These are phyloP conservation scores for Hoplostethus mediterraneus DNA, from an alignment of 2,797 vertebrate species.

Conservation along the genomic window DNA sequence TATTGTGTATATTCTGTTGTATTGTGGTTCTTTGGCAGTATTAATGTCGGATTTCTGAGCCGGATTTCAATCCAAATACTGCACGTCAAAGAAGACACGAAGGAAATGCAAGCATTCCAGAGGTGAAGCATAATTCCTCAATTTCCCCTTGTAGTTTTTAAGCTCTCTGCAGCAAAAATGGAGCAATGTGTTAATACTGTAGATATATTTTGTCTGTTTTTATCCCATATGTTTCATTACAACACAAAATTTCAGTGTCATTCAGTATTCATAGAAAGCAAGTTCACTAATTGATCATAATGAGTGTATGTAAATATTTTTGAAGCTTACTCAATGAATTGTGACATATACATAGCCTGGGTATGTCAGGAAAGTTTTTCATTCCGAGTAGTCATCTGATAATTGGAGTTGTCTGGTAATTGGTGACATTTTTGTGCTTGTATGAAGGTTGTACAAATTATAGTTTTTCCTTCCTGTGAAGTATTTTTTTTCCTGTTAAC, in stretches of 20 bases:
- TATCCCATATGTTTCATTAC: neutral
- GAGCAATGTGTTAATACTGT: neutral
- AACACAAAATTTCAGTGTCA: neutral
- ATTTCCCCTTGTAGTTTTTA: neutral
- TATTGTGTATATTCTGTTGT: no score
- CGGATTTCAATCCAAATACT: neutral
- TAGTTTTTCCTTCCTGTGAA: neutral
- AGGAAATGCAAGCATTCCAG: neutral
- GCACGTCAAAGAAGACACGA: neutral
- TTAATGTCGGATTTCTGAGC: neutral
- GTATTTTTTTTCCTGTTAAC: neutral
- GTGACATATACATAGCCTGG: neutral
- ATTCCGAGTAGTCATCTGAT: neutral
- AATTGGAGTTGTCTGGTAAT: neutral
- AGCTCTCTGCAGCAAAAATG: no score
- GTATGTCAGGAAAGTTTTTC: neutral
- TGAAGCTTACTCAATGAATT: neutral
- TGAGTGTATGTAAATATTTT: neutral
- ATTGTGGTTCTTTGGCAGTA: no score
- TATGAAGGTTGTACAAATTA: no score
- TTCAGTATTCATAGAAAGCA: neutral
- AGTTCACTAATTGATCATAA: conserved; percentile 1
- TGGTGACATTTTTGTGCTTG: neutral
- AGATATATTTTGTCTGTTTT: neutral
- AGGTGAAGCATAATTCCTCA: neutral